Conservation (phyloP, 2,797 vertebrate species). For the Gallirallus australis region DNA sequence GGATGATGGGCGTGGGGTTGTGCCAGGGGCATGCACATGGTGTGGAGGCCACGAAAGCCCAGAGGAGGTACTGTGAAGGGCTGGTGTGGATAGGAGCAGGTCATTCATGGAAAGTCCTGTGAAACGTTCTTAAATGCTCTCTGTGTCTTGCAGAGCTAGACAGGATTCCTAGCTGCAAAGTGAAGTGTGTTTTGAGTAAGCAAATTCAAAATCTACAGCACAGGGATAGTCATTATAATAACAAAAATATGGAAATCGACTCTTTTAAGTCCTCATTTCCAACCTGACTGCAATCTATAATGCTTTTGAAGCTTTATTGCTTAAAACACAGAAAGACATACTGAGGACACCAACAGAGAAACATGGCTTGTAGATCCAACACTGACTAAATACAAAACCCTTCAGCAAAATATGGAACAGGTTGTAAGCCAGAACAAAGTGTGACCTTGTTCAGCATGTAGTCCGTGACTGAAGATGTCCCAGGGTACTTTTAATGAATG, state of each 20-base stretch:
- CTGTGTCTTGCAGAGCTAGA: not conserved
- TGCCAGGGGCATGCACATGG: fast-evolving
- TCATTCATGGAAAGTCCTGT: not conserved
- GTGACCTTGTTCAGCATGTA: not conserved
- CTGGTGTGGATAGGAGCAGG: fast-evolving
- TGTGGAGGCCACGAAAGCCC: fast-evolving
- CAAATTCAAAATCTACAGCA: not conserved
- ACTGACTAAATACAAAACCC: not conserved
- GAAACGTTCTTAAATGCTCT: not conserved
- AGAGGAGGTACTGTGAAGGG: not conserved
- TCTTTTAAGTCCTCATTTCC: not conserved
- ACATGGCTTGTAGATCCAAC: not conserved
- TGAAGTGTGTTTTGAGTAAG: not conserved
- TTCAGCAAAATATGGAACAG: not conserved
- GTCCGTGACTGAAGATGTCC: not conserved
- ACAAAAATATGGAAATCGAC: not conserved
- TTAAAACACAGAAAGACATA: not conserved
- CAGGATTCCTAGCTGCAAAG: not conserved
- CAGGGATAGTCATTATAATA: not conserved
- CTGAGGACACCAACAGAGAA: not conserved
- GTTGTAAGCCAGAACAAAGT: not conserved
- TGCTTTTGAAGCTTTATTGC: not conserved
- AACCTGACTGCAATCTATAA: not conserved
- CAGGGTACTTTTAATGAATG: not conserved
- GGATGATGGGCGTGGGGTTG: not conserved